phyloP scores from a whole-genome alignment of 1,140 invertebrate genomes.

The Drosophila aff. region DNA sequence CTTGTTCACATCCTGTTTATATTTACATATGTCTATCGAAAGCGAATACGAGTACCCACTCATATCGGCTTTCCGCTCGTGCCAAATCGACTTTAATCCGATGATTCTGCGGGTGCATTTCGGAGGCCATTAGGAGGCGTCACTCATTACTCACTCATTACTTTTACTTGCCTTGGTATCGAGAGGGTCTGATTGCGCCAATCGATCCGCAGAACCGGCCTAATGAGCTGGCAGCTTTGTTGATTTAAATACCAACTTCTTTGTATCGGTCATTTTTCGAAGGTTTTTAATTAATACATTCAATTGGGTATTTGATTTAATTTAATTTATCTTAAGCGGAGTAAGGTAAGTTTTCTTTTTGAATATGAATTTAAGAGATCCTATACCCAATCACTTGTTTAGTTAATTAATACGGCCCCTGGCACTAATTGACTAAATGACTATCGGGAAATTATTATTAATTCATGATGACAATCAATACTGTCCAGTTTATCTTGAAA shows the following conservation, averaged over 20 bases:
- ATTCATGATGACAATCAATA: too few relatives aligned
- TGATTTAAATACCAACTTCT: background rate
- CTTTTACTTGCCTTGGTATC: background rate
- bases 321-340: background rate
- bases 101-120: background rate
- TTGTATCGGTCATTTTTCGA: background rate
- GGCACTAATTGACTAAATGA: too few relatives aligned
- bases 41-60: background rate
- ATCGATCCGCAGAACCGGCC: background rate
- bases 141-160: background rate
- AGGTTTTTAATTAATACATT: background rate
- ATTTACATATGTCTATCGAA: background rate
- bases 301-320: too few relatives aligned
- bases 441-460: too few relatives aligned
- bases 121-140: background rate
- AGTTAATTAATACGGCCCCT: too few relatives aligned
- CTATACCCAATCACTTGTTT: too few relatives aligned
- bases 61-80: slow-evolving; percentile 14
- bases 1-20: slow-evolving; percentile 11
- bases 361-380: too few relatives aligned
- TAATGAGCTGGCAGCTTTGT: background rate
- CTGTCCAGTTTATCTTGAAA: too few relatives aligned
- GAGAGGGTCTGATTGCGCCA: slow-evolving; percentile 1
- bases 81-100: slow-evolving; percentile 4
- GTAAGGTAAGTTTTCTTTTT: background rate